Base-by-base conservation (phyloP, 2,888 invertebrate species). In the Lycophotia porphyrea region DNA sequence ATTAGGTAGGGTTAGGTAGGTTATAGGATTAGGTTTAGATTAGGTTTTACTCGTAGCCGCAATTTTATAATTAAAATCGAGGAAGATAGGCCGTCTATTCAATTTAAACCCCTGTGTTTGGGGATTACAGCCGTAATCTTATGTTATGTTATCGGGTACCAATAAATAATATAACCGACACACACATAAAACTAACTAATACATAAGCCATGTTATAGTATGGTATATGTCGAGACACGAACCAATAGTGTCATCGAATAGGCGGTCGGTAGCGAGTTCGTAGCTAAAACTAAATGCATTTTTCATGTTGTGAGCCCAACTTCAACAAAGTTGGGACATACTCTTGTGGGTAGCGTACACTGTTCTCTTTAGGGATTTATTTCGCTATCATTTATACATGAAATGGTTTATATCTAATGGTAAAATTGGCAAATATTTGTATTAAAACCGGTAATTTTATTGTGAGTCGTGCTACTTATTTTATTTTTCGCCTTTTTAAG, bases 221-320 rank as follows among this genome's bases (percentile, higher is more conserved):
- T 24, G n/a, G n/a, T 60, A 71, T 61, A 42, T 24, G 52, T 71
- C n/a, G 73, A 76, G 66, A 81, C 76, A 74, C 64, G 65, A 71
- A 74, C 70, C 79, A 77, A 81, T 88, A 66, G 67, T 78, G 79
- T 75, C 86, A 74, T 85, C 82, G 81, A 78, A 84, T 87, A 84
- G 84, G 82, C 85, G 80, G 87, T 78, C 74, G 64, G 79, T 34
- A 65, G 71, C 61, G 66, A 90, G 89, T 89, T 89, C 83, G 91
- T 88, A 90, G 89, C 89, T 87, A 87, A 90, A 94, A 93, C 92
- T 93, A 92, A 95, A 95, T 95, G 95, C 95, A 95, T 95, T 95
- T 95, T 95, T 95, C 95, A 95, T 95, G 95, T 95, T 91, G 93
- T 89, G 91, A 91, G 90, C 88, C 90, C 89, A 94, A 95, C 93